Evolutionary conservation across 2,113 vertebrate genomes (phyloP).

Genomic region (Alexandromys fortis): DNA sequence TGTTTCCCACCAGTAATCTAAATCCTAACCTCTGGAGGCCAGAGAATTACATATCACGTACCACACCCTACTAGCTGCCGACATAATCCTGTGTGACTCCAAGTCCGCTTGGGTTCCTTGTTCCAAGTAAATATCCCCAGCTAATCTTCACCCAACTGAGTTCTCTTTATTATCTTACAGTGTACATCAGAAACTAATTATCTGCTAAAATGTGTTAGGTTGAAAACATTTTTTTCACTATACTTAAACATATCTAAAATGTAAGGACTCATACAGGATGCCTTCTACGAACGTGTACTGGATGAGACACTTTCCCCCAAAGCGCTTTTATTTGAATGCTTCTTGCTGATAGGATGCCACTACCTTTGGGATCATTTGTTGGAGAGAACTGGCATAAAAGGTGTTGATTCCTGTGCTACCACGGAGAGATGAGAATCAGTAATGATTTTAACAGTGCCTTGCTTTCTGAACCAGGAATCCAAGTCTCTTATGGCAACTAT

Average conservation of each 20-base stretch:
- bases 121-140: not conserved
- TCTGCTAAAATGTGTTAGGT: not conserved
- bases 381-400: not conserved
- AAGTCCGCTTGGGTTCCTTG: not conserved
- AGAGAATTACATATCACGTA: not conserved
- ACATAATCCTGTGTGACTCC: not conserved
- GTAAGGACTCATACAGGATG: not conserved
- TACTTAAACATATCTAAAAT: not conserved
- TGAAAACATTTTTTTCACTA: not conserved
- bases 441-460: not conserved
- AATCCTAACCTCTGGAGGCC: not conserved
- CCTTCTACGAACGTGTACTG: not conserved
- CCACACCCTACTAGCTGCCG: not conserved
- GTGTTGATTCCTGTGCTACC: not conserved
- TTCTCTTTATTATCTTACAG: not conserved
- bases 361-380: not conserved
- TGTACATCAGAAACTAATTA: conserved; percentile 20
- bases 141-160: not conserved
- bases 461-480: not conserved
- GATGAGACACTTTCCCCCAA: not conserved
- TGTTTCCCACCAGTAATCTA: conserved; percentile 36
- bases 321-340: not conserved
- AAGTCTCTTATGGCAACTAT: not conserved
- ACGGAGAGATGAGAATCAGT: not conserved
- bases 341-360: not conserved